Evolutionary conservation across 2,113 vertebrate species (phyloP), one percentile per base, ranked within the genome.

Genomic region (Nestor notabilis): DNA sequence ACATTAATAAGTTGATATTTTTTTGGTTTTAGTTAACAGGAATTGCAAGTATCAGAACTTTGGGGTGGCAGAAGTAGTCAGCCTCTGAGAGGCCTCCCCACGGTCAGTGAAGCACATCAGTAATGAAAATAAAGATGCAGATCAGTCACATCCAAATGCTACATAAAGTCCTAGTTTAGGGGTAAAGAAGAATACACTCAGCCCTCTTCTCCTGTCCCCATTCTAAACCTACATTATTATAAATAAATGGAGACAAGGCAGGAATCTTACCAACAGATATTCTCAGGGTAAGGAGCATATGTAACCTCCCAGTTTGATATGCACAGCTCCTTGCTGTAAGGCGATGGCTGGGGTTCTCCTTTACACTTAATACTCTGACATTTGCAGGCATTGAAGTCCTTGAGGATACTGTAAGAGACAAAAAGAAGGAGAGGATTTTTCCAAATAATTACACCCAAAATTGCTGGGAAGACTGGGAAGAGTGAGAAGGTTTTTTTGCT

Each of bases 311-410:
- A 99, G 58, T 60, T 98, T 56, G 98, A 97, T 58, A 98, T 87
- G 3, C 96, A 78, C 37, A 99, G 98, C 50, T 97, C 88, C 56
- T 39, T 93, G 85, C 99, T 98, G 24, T 96, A 88, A 46, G 98
- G 87, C 0, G 99, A 99, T 0, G 99, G 98, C 86, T 99, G 99
- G 18, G 98, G 98, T 18, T 98, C 97, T 6, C 96, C 97, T 83
- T 96, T 97, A 90, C 99, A 99, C 21, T 96, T 95, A 70, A 98
- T 98, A 50, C 96, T 95, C 52, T 98, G 98, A 92, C 99, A 99
- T 71, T 99, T 97, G 43, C 99, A 98, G 23, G 99, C 99, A 3
- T 99, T 99, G 97, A 99, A 99, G 97, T 99, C 99, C 94, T 99
- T 99, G 76, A 99, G 98, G 93, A 99, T 98, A 77, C 99, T 99